Conservation (phyloP, 2,888 invertebrate species). For the Pristionchus arcanus region DNA sequence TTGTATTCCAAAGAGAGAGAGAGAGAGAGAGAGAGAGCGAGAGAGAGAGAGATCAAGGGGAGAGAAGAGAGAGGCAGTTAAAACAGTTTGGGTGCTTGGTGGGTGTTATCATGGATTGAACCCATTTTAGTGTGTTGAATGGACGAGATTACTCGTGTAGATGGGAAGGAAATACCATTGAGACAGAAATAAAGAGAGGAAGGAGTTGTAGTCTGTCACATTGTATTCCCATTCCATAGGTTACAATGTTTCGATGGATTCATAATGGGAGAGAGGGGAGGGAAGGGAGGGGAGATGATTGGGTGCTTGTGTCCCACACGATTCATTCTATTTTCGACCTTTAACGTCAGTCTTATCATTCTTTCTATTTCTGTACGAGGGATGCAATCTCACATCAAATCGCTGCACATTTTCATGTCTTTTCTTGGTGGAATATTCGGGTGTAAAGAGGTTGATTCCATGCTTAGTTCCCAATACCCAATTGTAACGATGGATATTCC, state of each 20-base stretch:
- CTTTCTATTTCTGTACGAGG: not conserved
- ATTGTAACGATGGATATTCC: not conserved
- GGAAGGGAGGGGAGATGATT: not conserved
- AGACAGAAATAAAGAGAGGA: constrained; percentile 6
- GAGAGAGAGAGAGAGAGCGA: not conserved
- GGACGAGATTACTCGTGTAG: constrained; percentile 8
- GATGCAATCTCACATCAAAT: not conserved
- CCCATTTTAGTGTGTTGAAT: not conserved
- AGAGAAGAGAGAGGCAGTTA: not conserved
- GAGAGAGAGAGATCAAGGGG: not conserved
- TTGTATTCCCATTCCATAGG: not conserved
- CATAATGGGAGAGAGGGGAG: not conserved
- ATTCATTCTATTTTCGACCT: not conserved
- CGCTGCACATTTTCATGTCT: not conserved
- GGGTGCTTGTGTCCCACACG: not conserved
- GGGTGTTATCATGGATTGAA: not conserved
- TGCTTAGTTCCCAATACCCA: not conserved
- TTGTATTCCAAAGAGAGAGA: not conserved
- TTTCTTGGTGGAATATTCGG: not conserved
- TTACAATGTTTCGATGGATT: constrained; percentile 5
- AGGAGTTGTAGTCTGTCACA: not conserved
- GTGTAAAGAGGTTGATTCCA: not conserved
- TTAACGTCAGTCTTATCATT: constrained; percentile 25
- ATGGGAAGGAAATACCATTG: not conserved
- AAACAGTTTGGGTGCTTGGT: not conserved